Evolutionary conservation across 1,140 invertebrate species (phyloP), one percentile per base, ranked within the genome.

Genomic region (Tetramorium alpestre): DNA sequence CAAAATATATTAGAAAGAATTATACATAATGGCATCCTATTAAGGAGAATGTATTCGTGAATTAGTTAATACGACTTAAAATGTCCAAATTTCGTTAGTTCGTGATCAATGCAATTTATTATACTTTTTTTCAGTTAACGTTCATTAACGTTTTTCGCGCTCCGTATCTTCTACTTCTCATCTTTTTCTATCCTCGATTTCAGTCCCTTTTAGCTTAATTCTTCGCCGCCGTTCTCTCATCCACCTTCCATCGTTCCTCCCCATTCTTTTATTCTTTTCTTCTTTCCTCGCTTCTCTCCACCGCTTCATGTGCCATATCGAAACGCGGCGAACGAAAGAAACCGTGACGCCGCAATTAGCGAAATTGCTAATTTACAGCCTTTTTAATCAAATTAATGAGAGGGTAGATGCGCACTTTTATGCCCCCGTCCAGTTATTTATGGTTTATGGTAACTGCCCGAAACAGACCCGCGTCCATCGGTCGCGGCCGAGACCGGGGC

Each of bases 301-400:
- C 11, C 64, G 70, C 41, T 65, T 65, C n/a, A 6, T 69, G 11
- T 64, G 54, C 58, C 25, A 70, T 38, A 70, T 56, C 70, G 47
- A 81, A 65, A 58, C 25, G 86, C 41, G 69, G 28, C 67, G 65
- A 38, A 75, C 25, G 67, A 72, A 73, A 76, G 85, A 70, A 86
- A 88, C 85, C 88, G 73, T 88, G 91, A 87, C 89, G 86, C 58
- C 22, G 84, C 89, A 91, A 92, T 92, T 92, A 92, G 87, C 70
- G 54, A 90, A 92, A 92, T 91, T 89, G 88, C 91, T 92, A 88
- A 91, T 91, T 92, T 91, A 75, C 82, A 85, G 84, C 70, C 73
- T 91, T 92, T 90, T 92, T 91, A 92, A 92, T 92, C 89, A 91
- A 91, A 92, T 92, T 92, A 92, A 90, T 87, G 91, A 92, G 77